Evolutionary conservation across 2,888 invertebrate species (phyloP).

Genomic region (Mechanitis mazaeus): DNA sequence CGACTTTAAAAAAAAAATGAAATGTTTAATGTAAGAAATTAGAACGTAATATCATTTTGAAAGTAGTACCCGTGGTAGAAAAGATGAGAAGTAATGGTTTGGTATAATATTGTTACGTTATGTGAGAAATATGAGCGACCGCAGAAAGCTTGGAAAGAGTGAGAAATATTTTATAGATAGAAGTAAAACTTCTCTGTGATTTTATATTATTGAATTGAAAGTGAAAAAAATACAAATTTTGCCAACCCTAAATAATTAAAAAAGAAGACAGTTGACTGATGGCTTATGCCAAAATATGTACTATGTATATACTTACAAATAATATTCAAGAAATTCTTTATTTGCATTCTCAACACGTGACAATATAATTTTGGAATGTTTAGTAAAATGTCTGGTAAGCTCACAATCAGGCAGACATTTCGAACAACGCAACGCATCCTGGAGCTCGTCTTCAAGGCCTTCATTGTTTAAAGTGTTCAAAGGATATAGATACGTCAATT

Average conservation of each 20-base stretch:
- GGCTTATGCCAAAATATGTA: neutral
- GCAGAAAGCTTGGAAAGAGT: too few species aligned
- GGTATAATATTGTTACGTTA: too few species aligned
- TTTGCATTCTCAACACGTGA: constrained; percentile 7
- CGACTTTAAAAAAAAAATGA: too few species aligned
- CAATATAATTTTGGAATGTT: constrained; percentile 37
- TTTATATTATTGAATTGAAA: neutral
- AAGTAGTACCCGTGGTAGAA: too few species aligned
- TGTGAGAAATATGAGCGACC: too few species aligned
- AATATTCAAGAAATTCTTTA: constrained; percentile 19
- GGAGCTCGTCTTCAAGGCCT: constrained; percentile 67
- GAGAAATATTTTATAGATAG: neutral
- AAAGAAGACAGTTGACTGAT: too few species aligned
- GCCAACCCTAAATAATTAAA: too few species aligned
- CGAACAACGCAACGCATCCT: constrained; percentile 74
- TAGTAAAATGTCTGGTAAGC: constrained; percentile 52
- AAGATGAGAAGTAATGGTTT: too few species aligned
- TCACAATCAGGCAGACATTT: constrained; percentile 78
- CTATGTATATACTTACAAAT: constrained; percentile 24
- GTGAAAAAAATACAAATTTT: too few species aligned
- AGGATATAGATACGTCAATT: constrained; percentile 51
- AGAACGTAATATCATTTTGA: too few species aligned
- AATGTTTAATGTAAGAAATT: too few species aligned
- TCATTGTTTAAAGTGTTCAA: constrained; percentile 32
- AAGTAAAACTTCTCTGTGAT: neutral